phyloP scores from a whole-genome alignment of 2,113 vertebrate genomes.

The Cheilinus undulatus region DNA sequence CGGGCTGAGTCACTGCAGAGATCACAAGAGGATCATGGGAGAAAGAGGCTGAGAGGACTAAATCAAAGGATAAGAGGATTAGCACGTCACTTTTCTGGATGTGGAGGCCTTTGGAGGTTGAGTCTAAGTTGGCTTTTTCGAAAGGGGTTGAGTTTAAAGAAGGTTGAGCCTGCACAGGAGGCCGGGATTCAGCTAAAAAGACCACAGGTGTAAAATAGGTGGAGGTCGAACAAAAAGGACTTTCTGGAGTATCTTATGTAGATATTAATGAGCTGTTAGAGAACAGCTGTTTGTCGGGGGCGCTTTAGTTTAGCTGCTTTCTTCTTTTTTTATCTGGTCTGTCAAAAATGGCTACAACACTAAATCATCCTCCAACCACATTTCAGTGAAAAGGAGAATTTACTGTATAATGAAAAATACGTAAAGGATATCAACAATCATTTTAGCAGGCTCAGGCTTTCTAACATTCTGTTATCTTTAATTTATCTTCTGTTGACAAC shows the following conservation, averaged over 20 bases:
- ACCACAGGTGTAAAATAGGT: neutral
- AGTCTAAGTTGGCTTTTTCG: neutral
- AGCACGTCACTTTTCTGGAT: neutral
- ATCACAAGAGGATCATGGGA: neutral
- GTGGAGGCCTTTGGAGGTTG: neutral
- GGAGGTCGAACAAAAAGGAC: neutral
- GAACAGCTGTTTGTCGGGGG: neutral
- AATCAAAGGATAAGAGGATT: slow-evolving; percentile 16
- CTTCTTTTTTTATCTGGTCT: neutral
- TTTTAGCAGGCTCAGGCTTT: too few relatives aligned
- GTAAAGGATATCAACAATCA: too few relatives aligned
- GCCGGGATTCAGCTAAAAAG: too few relatives aligned
- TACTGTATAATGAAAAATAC: too few relatives aligned
- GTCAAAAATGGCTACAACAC: neutral
- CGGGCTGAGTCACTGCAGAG: neutral
- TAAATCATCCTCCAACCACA: neutral
- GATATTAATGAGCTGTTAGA: neutral
- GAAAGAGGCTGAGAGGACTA: slow-evolving; percentile 20
- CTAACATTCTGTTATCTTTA: too few relatives aligned
- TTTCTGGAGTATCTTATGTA: slow-evolving; percentile 5
- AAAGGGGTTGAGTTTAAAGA: neutral
- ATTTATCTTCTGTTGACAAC: too few relatives aligned
- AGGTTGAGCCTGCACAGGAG: neutral
- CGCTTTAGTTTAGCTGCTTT: too few relatives aligned
- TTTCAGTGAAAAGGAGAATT: neutral